Percentiles rank a stretch among this genome's conserved stretches.
phyloP scores from a whole-genome alignment of 2,797 vertebrate species.

The Miichthys miiuy region DNA sequence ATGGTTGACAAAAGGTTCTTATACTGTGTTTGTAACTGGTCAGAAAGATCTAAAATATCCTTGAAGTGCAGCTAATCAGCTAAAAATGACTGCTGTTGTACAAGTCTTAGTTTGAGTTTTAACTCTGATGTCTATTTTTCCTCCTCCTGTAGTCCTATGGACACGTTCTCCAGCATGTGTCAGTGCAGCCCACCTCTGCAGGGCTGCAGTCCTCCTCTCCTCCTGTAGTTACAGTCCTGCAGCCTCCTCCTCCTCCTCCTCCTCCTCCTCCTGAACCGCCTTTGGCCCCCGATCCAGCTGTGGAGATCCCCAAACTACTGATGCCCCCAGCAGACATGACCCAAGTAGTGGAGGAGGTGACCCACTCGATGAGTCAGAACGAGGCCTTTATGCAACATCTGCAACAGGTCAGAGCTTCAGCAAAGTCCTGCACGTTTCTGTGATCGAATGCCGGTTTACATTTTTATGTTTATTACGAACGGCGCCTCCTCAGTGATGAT shows the following conservation, averaged over 20 bases:
- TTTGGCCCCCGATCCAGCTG: constrained; percentile 57
- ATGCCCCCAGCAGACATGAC: constrained; percentile 72
- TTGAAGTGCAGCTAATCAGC: neutral
- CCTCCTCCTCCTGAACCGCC: constrained; percentile 70
- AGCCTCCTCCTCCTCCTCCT: constrained; percentile 69
- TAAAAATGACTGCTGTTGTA: neutral
- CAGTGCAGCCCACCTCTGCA: constrained; percentile 66
- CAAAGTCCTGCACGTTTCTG: neutral
- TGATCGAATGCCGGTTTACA: neutral
- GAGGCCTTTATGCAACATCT: constrained; percentile 83
- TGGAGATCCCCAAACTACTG: constrained; percentile 74
- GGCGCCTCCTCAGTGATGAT: neutral
- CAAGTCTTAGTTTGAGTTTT: neutral
- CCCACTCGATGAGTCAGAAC: constrained; percentile 70
- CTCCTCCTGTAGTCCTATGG: constrained; percentile 67
- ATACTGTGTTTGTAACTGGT: neutral
- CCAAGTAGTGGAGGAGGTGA: constrained; percentile 73
- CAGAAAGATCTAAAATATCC: neutral
- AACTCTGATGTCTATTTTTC: neutral
- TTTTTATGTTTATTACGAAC: neutral
- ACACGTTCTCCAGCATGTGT: constrained; percentile 73
- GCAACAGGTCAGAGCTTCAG: constrained; percentile 77
- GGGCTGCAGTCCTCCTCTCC: constrained; percentile 75
- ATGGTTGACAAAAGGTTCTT: neutral
- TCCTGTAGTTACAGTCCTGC: constrained; percentile 76